A percentile compares a stretch with the other conserved stretches of the same genome.
Conservation (phyloP, 2,113 vertebrate genomes). For the Calyptomena viridis region DNA sequence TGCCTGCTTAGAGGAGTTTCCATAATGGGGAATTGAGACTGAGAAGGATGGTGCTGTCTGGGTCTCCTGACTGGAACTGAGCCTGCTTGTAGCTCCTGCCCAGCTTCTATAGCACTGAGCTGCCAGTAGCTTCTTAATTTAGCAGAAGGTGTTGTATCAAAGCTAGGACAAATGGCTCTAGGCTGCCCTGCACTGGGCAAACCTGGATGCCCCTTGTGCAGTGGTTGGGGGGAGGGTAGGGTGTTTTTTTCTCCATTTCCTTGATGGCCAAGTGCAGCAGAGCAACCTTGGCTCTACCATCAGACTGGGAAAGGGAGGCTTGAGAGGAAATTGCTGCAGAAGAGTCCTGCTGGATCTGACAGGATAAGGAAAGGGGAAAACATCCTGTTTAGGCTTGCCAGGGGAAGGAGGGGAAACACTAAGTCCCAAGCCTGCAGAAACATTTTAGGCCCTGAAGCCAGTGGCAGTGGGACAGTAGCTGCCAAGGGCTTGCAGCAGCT, state of each 20-base stretch:
- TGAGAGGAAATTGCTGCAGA: background rate
- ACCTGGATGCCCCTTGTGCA: background rate
- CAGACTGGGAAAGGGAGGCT: no score
- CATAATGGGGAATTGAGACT: fast-evolving
- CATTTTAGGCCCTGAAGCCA: background rate
- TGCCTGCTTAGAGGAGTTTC: background rate
- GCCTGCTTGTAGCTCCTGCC: background rate
- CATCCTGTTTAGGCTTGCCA: no score
- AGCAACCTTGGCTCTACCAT: background rate
- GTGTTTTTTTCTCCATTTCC: background rate
- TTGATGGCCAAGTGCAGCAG: background rate
- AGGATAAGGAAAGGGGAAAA: no score
- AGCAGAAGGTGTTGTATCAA: background rate
- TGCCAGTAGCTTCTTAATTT: background rate
- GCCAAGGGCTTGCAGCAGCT: background rate
- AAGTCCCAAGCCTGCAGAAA: background rate
- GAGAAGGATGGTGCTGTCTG: background rate
- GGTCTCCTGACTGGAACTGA: background rate
- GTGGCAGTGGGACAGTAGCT: background rate
- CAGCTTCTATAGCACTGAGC: background rate
- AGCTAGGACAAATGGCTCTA: background rate
- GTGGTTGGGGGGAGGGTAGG: background rate
- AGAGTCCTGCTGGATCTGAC: background rate
- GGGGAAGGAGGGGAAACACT: background rate
- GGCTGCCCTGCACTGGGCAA: background rate